Percentiles rank a stretch among this genome's conserved stretches.
These are phyloP conservation scores for Anarhynchus alexandrinus DNA, from an alignment of 2,113 vertebrate genomes.

Conservation along the genomic window DNA sequence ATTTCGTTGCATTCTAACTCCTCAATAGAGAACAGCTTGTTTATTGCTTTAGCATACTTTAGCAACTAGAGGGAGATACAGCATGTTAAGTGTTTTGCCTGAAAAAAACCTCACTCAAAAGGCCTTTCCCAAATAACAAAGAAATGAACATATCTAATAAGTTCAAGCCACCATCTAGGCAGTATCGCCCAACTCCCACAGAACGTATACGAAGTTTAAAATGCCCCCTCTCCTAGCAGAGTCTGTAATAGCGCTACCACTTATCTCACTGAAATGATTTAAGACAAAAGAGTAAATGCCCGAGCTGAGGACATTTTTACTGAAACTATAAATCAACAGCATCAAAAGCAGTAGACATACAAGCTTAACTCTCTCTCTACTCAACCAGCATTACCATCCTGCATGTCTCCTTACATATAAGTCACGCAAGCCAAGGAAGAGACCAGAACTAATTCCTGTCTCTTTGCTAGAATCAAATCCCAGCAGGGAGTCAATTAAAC, in stretches of 20 bases:
- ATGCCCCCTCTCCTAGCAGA: no score
- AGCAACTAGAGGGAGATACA: conserved; percentile 7
- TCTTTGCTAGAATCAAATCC: not conserved
- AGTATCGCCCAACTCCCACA: not conserved
- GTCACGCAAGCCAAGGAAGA: not conserved
- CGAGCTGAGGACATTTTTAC: not conserved
- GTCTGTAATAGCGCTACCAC: not conserved
- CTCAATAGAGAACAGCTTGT: not conserved
- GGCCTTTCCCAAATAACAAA: no score
- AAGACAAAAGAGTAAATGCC: not conserved
- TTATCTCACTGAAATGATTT: not conserved
- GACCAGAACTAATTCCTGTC: not conserved
- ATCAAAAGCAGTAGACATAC: not conserved
- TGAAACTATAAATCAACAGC: not conserved
- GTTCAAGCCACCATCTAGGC: not conserved
- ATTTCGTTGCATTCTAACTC: not conserved
- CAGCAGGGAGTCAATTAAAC: not conserved
- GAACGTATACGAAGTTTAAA: not conserved
- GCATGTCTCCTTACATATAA: accelerated
- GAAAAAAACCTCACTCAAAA: not conserved
- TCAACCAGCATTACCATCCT: not conserved
- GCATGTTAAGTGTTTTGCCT: not conserved
- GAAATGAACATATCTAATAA: not conserved
- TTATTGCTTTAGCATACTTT: not conserved
- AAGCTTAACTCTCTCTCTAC: not conserved